These are phyloP conservation scores for Caerostris darwini DNA, from an alignment of 1,140 invertebrate genomes.

Conservation along the genomic window DNA sequence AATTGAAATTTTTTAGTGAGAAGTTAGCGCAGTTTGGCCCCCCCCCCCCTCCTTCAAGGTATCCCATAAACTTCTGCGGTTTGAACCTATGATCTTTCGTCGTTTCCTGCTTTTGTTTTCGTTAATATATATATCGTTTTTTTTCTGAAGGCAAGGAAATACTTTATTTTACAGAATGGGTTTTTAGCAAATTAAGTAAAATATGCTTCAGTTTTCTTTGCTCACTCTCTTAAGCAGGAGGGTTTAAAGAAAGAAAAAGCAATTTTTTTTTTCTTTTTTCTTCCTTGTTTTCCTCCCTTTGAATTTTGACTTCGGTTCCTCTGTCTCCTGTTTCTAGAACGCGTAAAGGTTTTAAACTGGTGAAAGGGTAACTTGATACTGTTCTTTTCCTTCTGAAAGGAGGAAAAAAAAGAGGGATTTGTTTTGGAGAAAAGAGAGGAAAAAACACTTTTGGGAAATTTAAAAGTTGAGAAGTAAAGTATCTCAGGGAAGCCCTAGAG, in stretches of 20 bases:
- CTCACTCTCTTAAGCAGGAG: background rate
- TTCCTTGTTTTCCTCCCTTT: background rate
- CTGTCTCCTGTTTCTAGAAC: background rate
- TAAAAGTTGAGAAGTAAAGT: no score
- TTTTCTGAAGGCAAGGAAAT: background rate
- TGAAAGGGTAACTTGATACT: background rate
- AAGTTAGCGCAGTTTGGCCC: background rate
- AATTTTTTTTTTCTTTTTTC: background rate
- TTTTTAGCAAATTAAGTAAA: background rate
- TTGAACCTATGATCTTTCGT: background rate
- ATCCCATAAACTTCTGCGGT: background rate
- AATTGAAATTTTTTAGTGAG: constrained; percentile 21
- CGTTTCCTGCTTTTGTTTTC: constrained; percentile 3
- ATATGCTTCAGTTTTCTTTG: background rate
- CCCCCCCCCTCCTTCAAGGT: background rate
- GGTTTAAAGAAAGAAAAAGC: background rate
- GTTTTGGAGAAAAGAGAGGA: background rate
- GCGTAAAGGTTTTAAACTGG: background rate
- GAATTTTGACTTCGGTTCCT: background rate
- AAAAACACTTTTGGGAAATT: no score
- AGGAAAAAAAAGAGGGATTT: background rate
- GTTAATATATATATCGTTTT: background rate
- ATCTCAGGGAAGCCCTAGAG: no score
- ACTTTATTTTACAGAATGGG: constrained; percentile 10
- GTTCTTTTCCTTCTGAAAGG: background rate